These are phyloP conservation scores for Lithobates sylvaticus DNA, from an alignment of 2,797 vertebrate genomes.

Conservation along the genomic window DNA sequence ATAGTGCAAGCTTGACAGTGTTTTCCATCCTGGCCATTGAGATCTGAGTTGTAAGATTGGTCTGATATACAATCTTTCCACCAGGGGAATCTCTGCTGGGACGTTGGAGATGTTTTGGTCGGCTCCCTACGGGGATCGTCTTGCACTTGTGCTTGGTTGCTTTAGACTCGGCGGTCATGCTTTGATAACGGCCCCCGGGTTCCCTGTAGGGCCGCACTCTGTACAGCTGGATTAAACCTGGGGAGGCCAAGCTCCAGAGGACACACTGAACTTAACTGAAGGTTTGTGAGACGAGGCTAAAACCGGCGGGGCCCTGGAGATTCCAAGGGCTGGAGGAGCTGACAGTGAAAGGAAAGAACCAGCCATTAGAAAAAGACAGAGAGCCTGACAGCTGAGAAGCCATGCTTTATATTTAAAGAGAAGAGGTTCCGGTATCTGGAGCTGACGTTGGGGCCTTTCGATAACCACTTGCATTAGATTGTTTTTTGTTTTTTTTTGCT, in stretches of 20 bases:
- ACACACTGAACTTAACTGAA: background rate
- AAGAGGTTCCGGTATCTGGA: too few relatives aligned
- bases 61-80: background rate
- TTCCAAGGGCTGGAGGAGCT: background rate
- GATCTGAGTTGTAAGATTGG: background rate
- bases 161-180: conserved; percentile 12
- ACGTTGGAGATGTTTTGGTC: background rate
- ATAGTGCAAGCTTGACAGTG: too few relatives aligned
- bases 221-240: background rate
- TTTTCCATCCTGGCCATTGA: too few relatives aligned
- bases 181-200: conserved; percentile 15
- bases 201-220: conserved; percentile 21
- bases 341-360: background rate
- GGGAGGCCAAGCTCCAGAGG: background rate
- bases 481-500: too few relatives aligned
- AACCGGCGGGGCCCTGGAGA: background rate
- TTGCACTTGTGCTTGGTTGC: conserved; percentile 1
- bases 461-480: too few relatives aligned
- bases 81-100: background rate
- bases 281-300: background rate
- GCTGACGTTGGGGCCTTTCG: too few relatives aligned
- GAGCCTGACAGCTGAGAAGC: too few relatives aligned
- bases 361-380: too few relatives aligned
- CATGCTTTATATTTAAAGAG: too few relatives aligned
- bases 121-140: background rate